Evolutionary conservation across 1,140 invertebrate species (phyloP), one percentile per base, ranked within the genome.

Genomic region (Theocolax elegans): DNA sequence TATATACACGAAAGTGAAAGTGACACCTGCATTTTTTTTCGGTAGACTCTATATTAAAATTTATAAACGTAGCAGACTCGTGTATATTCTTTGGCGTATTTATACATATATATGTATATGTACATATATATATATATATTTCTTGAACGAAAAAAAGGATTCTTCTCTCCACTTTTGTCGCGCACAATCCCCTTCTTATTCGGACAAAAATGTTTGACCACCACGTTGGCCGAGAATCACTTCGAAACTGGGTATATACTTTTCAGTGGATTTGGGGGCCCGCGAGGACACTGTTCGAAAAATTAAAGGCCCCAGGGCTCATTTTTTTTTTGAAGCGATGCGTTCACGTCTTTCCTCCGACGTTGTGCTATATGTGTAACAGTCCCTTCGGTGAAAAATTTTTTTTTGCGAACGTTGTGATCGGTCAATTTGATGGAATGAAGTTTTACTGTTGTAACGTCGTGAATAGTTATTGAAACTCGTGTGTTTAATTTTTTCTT

Each of bases 291-390:
- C 75, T 68, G 76, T 79, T 80, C 75, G 76, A 78, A 79, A 82
- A 77, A n/a, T n/a, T 78, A 79, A 81, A 80, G 81, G 80, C 82
- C 82, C 82, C 81, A 80, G 81, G 81, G 80, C 81, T 80, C 72
- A 77, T 75, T 51, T 71, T 38, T 12, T 17, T 54, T 54, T 54
- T 54, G 12, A 51, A 54, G 51, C 31, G 49, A 27, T 74, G 74
- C 68, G 59, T 72, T 75, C 75, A 71, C 72, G 64, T 71, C 65
- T 76, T 72, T 62, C 71, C 58, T 74, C 68, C 17, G 9, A 35
- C 35, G 38, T 58, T 58, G 54, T 58, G 54, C 27, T 35, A 38
- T 35, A 58, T 8, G 19, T 15, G n/a, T 19, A 35, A 38, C 7
- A 40, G 15, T n/a, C n/a, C n/a, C n/a, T n/a, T n/a, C n/a, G n/a